Conservation (phyloP, 64 coral and sea anemone genomes). For the Montipora foliosa region DNA sequence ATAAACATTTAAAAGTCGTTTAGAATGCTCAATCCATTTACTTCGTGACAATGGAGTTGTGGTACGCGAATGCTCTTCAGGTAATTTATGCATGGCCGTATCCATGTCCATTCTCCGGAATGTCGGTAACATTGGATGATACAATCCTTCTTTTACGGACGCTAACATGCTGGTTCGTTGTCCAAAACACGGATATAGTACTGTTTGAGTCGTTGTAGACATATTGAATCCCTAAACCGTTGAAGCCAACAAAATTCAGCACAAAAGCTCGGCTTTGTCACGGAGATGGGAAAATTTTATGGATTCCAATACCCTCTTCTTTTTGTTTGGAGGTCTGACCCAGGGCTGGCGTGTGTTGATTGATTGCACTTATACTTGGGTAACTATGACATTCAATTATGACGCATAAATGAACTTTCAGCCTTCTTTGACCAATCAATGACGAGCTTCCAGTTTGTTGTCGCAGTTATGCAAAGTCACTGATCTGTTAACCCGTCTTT, state of each 20-base stretch:
- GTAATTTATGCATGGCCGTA: constrained; percentile 89
- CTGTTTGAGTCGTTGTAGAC: constrained; percentile 51
- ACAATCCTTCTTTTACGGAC: constrained; percentile 92
- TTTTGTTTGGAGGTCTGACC: constrained; percentile 1
- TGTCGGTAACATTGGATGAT: constrained; percentile 89
- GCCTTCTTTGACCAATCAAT: constrained; percentile 35
- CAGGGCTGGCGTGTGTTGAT: not conserved
- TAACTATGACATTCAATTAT: not conserved
- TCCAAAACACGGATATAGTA: constrained; percentile 48
- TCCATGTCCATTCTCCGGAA: constrained; percentile 98
- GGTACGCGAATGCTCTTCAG: constrained; percentile 90
- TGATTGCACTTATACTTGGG: not conserved
- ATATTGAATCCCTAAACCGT: not conserved
- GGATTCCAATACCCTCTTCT: not conserved
- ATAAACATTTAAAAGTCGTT: not conserved
- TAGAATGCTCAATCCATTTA: constrained; percentile 24
- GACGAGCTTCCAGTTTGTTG: constrained; percentile 13
- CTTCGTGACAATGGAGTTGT: constrained; percentile 82
- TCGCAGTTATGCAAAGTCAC: too few relatives aligned
- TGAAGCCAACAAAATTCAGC: not conserved
- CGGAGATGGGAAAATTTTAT: not conserved
- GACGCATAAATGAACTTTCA: not conserved
- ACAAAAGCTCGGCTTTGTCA: not conserved
- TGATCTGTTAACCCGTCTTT: too few relatives aligned
- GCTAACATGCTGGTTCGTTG: constrained; percentile 78